These are phyloP conservation scores for Otis tarda DNA, from an alignment of 2,113 vertebrate genomes.

Conservation along the genomic window DNA sequence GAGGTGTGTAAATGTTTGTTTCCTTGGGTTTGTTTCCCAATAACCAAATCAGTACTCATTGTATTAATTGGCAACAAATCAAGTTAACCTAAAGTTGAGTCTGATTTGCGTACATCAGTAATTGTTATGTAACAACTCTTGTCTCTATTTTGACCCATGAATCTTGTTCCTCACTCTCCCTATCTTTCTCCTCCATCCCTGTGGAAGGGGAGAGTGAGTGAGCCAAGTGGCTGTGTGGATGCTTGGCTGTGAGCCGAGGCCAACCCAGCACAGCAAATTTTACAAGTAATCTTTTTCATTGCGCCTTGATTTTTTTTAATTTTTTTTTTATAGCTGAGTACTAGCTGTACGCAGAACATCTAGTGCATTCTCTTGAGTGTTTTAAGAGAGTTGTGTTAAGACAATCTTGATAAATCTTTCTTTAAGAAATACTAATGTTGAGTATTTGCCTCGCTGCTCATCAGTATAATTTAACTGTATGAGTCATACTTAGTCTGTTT, in stretches of 20 bases:
- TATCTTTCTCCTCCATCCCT: not conserved
- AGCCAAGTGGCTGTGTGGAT: not conserved
- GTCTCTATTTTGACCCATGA: not conserved
- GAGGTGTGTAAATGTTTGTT: too few species aligned
- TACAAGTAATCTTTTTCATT: not conserved
- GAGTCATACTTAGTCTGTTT: not conserved
- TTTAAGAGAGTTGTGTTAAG: not conserved
- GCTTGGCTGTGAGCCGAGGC: not conserved
- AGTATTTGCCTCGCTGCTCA: fast-evolving
- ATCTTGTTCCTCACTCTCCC: not conserved
- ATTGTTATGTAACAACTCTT: not conserved
- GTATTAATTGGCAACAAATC: not conserved
- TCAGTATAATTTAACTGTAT: not conserved
- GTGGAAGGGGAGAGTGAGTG: not conserved
- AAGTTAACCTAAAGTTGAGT: not conserved
- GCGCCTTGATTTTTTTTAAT: not conserved
- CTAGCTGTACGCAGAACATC: not conserved
- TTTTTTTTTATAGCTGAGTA: not conserved
- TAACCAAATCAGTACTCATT: not conserved
- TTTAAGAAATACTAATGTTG: not conserved
- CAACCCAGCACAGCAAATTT: not conserved
- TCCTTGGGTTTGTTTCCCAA: not conserved
- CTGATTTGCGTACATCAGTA: not conserved
- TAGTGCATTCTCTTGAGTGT: not conserved
- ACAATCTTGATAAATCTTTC: not conserved